These are phyloP conservation scores for Acleris literana DNA, from an alignment of 2,888 invertebrate species.

Conservation along the genomic window DNA sequence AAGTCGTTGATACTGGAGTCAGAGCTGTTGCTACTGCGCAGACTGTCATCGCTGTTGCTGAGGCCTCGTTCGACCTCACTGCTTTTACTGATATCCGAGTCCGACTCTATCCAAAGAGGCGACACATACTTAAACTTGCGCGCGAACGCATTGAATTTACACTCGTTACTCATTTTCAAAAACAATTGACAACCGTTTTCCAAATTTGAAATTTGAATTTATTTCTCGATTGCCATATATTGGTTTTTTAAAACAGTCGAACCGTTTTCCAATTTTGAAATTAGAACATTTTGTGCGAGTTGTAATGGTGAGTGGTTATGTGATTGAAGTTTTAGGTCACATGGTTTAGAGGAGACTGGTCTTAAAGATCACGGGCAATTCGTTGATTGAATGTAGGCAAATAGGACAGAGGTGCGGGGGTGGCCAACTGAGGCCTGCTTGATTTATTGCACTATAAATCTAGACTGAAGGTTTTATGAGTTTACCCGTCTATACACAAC, in stretches of 20 bases:
- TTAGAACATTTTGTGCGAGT: background rate
- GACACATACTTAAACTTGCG: slow-evolving; percentile 79
- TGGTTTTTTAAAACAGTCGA: background rate
- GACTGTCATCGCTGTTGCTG: slow-evolving; percentile 64
- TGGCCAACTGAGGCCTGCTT: slow-evolving; percentile 43
- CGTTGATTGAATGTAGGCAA: slow-evolving; percentile 68
- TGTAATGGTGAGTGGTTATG: background rate
- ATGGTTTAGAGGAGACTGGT: slow-evolving; percentile 42
- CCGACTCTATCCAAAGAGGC: slow-evolving; percentile 79
- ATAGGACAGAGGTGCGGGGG: slow-evolving; percentile 55
- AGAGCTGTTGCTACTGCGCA: slow-evolving; percentile 63
- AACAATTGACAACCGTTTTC: background rate
- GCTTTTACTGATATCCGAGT: slow-evolving; percentile 65
- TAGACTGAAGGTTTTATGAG: background rate
- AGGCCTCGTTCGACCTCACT: slow-evolving; percentile 46
- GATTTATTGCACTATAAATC: slow-evolving; percentile 28
- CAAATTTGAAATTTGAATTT: slow-evolving; percentile 8
- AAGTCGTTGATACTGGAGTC: slow-evolving; percentile 75
- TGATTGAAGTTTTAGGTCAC: slow-evolving; percentile 21
- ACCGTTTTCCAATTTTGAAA: slow-evolving; percentile 11
- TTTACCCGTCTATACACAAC: no score
- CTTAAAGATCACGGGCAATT: slow-evolving; percentile 71
- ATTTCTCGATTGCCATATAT: no score
- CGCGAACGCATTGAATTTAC: slow-evolving; percentile 64
- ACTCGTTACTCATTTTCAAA: slow-evolving; percentile 45